These are phyloP conservation scores for Pseudomyrmex sp. DNA, from an alignment of 1,140 invertebrate species.

Conservation along the genomic window DNA sequence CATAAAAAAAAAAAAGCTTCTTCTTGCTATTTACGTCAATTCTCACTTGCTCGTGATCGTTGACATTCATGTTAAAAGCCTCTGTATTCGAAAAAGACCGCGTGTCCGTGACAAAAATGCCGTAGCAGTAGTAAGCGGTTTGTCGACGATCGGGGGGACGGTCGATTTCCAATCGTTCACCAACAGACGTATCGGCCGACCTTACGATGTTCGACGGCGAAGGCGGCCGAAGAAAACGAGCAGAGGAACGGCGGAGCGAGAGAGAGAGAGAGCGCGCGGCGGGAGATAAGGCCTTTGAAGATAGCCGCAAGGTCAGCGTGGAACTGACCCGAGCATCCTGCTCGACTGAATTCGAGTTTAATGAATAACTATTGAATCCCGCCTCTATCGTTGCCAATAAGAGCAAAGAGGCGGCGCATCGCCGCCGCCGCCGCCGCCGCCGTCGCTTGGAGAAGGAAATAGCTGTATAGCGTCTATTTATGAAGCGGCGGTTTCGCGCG, in stretches of 20 bases:
- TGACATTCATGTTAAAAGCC: background rate
- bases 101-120: slow-evolving; percentile 24
- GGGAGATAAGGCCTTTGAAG: slow-evolving; percentile 83
- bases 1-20: background rate
- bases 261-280: slow-evolving; percentile 75
- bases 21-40: background rate
- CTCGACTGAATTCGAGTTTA: slow-evolving; percentile 82
- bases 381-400: slow-evolving; percentile 81
- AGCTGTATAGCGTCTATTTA: slow-evolving; percentile 69
- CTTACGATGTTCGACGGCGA: slow-evolving; percentile 37
- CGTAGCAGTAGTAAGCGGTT: slow-evolving; percentile 38
- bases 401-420: slow-evolving; percentile 74
- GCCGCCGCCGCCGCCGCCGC: slow-evolving; percentile 63
- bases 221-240: slow-evolving; percentile 60
- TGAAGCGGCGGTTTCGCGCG: slow-evolving; percentile 73
- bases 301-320: slow-evolving; percentile 82
- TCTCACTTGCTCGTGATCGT: slow-evolving; percentile 17
- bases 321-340: slow-evolving; percentile 83
- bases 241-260: slow-evolving; percentile 34
- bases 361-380: slow-evolving; percentile 85
- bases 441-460: slow-evolving; percentile 59
- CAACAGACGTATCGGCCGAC: slow-evolving; percentile 38
- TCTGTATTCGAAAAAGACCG: background rate
- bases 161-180: slow-evolving; percentile 58
- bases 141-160: slow-evolving; percentile 18